Evolutionary conservation across 92 coral and sea anemone species (phyloP).

Genomic region (Virgularia gustaviana): DNA sequence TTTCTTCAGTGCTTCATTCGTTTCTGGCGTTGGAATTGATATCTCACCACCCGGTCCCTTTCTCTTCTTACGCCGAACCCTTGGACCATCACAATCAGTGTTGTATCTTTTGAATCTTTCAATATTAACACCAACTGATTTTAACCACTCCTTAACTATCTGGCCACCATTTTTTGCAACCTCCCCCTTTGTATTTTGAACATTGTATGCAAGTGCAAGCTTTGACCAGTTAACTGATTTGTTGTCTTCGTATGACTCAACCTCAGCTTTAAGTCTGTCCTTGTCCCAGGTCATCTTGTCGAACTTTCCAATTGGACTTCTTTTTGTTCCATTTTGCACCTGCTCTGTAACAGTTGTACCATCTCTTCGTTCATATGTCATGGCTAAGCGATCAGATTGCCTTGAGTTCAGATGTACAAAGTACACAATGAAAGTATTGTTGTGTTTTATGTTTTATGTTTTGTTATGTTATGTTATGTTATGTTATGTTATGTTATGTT

Average conservation of each 20-base stretch:
- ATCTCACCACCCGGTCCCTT: slow-evolving; percentile 29
- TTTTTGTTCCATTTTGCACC: slow-evolving; percentile 7
- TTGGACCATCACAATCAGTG: background rate
- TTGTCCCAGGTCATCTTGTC: slow-evolving; percentile 43
- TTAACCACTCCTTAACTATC: background rate
- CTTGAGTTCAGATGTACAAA: too few species aligned
- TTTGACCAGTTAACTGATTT: slow-evolving; percentile 28
- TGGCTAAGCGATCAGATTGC: too few species aligned
- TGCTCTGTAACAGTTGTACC: background rate
- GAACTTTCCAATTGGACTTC: slow-evolving; percentile 44
- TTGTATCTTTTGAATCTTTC: slow-evolving; percentile 20
- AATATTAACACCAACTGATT: slow-evolving; percentile 10
- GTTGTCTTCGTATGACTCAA: slow-evolving; percentile 34
- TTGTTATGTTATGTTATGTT: too few species aligned
- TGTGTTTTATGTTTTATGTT: too few species aligned
- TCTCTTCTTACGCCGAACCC: slow-evolving; percentile 18
- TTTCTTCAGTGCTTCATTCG: slow-evolving; percentile 24
- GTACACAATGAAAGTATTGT: too few species aligned
- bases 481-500: too few species aligned
- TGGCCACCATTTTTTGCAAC: slow-evolving; percentile 24
- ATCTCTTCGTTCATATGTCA: too few species aligned
- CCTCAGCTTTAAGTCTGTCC: slow-evolving; percentile 25
- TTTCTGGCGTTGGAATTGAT: slow-evolving; percentile 23
- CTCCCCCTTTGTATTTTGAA: slow-evolving; percentile 24
- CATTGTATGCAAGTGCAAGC: slow-evolving; percentile 27